These are phyloP conservation scores for Strigops habroptila DNA, from an alignment of 2,113 vertebrate genomes.

Conservation along the genomic window DNA sequence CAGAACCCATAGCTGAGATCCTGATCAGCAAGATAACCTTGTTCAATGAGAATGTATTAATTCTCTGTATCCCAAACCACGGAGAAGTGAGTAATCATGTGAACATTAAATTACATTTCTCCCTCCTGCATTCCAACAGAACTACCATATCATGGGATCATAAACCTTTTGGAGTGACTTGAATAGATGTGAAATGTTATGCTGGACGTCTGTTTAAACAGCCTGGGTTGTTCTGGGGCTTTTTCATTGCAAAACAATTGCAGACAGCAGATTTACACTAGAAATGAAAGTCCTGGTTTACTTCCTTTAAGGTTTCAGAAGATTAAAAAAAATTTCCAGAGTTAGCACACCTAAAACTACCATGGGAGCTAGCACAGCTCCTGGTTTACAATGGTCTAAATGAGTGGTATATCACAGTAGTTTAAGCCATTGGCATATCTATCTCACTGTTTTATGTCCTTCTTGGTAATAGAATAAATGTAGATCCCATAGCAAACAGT, in stretches of 20 bases:
- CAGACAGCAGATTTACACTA: not conserved
- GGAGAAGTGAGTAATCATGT: not conserved
- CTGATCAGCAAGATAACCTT: not conserved
- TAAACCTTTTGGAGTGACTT: not conserved
- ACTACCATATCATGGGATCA: not conserved
- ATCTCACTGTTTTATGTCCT: not conserved
- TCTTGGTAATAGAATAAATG: not conserved
- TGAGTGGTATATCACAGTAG: not conserved
- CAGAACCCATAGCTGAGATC: not conserved
- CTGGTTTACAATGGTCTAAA: not conserved
- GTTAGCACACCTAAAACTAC: not conserved
- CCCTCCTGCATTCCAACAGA: not conserved
- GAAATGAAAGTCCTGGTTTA: not conserved
- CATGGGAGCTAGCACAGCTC: not conserved
- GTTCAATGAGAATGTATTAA: not conserved
- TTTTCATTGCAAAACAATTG: not conserved
- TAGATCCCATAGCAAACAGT: not conserved
- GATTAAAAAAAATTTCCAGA: not conserved
- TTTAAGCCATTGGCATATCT: not conserved
- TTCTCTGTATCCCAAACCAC: not conserved
- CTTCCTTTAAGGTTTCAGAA: not conserved
- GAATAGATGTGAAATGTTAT: not conserved
- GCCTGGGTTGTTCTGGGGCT: not conserved
- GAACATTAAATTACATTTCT: not conserved
- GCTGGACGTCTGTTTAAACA: not conserved